A percentile compares a stretch with the other conserved stretches of the same genome.
These are phyloP conservation scores for Peromyscus attwateri DNA, from an alignment of 2,797 vertebrate species.

Conservation along the genomic window DNA sequence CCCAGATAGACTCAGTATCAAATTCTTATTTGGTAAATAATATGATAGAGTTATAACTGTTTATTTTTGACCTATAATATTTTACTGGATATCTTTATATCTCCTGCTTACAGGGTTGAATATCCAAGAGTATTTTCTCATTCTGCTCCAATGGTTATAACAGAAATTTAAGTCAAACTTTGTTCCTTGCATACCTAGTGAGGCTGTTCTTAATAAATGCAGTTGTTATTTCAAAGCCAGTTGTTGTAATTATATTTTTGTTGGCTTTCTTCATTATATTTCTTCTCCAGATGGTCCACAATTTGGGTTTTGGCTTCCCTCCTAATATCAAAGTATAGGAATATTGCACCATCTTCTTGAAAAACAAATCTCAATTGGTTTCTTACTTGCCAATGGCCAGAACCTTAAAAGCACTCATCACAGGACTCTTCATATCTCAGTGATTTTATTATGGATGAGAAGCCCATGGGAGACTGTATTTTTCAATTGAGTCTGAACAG, in stretches of 20 bases:
- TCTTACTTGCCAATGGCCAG: constrained; percentile 83
- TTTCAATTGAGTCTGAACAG: constrained; percentile 80
- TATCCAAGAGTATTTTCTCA: constrained; percentile 75
- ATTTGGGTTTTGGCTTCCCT: constrained; percentile 82
- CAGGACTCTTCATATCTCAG: constrained; percentile 80
- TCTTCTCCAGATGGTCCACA: constrained; percentile 85
- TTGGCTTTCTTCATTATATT: constrained; percentile 87
- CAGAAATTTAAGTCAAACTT: constrained; percentile 81
- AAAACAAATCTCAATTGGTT: constrained; percentile 81
- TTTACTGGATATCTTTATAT: constrained; percentile 60
- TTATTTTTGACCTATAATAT: constrained; percentile 24
- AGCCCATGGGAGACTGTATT: constrained; percentile 73
- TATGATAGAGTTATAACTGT: background rate
- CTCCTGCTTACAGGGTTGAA: constrained; percentile 71
- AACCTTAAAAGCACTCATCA: constrained; percentile 75
- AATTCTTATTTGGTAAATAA: constrained; percentile 12
- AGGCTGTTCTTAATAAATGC: constrained; percentile 86
- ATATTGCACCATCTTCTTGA: constrained; percentile 72
- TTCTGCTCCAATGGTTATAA: constrained; percentile 80
- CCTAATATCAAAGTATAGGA: constrained; percentile 84
- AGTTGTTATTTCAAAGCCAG: constrained; percentile 86
- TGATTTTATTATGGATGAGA: constrained; percentile 83
- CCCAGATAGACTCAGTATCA: background rate
- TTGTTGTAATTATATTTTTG: constrained; percentile 89
- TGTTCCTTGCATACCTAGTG: constrained; percentile 74